A percentile compares a stretch with the other conserved stretches of the same genome.
These are phyloP conservation scores for Lepidonotus clava DNA, from an alignment of 2,888 invertebrate species.

Conservation along the genomic window DNA sequence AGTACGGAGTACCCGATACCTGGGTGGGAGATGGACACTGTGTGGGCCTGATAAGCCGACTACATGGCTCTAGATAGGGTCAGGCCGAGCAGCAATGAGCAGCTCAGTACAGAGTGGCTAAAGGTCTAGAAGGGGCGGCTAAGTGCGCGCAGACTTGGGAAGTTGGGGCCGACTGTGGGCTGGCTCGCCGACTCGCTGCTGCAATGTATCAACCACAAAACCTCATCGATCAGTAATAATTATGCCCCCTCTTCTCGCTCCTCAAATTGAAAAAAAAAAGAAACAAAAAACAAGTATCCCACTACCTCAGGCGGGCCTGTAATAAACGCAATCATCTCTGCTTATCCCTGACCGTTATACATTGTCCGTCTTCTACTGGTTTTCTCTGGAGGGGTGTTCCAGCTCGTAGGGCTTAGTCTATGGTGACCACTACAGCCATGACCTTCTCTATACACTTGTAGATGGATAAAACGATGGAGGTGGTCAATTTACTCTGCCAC, in stretches of 20 bases:
- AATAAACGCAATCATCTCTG: neutral
- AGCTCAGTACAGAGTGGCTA: too few species aligned
- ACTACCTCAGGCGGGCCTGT: neutral
- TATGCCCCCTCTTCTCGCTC: neutral
- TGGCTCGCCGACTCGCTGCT: neutral
- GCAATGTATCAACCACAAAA: slow-evolving; percentile 39
- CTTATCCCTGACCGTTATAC: too few species aligned
- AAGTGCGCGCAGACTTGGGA: slow-evolving; percentile 23
- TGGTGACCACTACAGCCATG: neutral
- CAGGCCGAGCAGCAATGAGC: neutral
- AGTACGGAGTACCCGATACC: neutral
- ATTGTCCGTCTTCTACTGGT: too few species aligned
- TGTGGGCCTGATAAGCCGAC: neutral
- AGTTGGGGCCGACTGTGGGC: neutral
- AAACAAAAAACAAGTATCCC: neutral
- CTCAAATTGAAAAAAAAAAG: too few species aligned
- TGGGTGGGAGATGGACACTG: neutral
- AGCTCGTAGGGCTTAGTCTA: neutral
- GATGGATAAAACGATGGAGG: neutral
- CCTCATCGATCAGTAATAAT: neutral
- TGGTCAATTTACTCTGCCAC: neutral
- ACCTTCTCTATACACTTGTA: too few species aligned
- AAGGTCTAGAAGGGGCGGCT: too few species aligned
- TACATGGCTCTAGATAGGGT: slow-evolving; percentile 21
- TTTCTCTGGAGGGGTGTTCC: too few species aligned